Conservation (phyloP, 2,888 invertebrate species). For the Drosophila peninsularis region DNA sequence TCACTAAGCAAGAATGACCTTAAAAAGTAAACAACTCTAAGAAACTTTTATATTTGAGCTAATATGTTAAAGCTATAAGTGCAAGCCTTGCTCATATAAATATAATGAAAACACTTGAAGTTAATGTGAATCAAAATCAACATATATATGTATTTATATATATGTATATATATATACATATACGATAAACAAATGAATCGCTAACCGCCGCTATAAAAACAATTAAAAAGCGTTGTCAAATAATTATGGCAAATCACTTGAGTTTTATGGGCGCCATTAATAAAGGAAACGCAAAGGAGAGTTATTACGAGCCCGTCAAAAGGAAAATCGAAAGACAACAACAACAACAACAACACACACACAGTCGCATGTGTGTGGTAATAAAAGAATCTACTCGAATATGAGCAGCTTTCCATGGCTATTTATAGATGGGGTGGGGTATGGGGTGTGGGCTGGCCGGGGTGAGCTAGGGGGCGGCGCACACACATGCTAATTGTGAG, state of each 20-base stretch:
- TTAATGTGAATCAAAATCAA: not conserved
- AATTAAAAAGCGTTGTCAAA: conserved; percentile 55
- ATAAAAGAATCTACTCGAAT: conserved; percentile 9
- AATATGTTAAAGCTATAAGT: not conserved
- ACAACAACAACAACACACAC: not conserved
- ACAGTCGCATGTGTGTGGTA: conserved; percentile 20
- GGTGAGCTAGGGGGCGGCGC: not conserved
- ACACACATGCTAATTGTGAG: not conserved
- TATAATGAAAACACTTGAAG: too few species aligned
- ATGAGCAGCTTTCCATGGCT: not conserved
- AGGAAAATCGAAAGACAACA: conserved; percentile 16
- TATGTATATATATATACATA: not conserved
- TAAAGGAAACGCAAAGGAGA: conserved; percentile 6
- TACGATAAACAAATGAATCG: conserved; percentile 3
- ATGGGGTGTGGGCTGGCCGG: too few species aligned
- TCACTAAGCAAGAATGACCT: not conserved
- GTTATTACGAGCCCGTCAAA: conserved; percentile 28
- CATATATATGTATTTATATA: not conserved
- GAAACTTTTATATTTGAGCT: not conserved
- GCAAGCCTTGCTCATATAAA: too few species aligned
- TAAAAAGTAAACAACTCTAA: not conserved
- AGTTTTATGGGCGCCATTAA: conserved; percentile 21
- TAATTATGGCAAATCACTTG: conserved; percentile 61
- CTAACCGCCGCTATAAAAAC: conserved; percentile 18
- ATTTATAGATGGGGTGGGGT: conserved; percentile 12